Percentiles rank a stretch among this genome's conserved stretches.
Evolutionary conservation across 2,888 invertebrate species (phyloP).

Genomic region (Apamea crenata): DNA sequence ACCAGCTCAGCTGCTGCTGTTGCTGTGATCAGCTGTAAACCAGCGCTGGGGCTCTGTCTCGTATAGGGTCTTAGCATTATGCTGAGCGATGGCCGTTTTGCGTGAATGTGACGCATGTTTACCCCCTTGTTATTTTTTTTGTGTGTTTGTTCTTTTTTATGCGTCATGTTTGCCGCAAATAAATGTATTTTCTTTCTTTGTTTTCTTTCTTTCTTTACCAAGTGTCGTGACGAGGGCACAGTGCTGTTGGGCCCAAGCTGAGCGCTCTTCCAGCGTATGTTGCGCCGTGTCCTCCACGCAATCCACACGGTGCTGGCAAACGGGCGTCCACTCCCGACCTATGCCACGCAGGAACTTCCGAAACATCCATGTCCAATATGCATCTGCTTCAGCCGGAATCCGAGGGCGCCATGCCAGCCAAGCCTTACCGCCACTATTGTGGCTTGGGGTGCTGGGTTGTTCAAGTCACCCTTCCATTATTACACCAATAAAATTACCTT

Average conservation of each 20-base stretch:
- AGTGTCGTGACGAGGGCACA: background rate
- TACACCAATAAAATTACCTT: conserved; percentile 87
- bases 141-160: too few species aligned
- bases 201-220: too few species aligned
- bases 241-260: background rate
- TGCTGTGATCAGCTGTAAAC: too few species aligned
- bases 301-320: background rate
- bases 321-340: background rate
- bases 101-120: too few species aligned
- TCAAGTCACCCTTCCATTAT: background rate
- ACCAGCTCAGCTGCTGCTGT: too few species aligned
- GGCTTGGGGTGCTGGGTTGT: background rate
- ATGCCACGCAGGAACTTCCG: background rate
- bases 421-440: background rate
- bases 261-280: background rate
- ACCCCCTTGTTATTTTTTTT: too few species aligned
- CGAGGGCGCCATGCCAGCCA: background rate
- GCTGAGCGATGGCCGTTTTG: too few species aligned
- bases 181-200: too few species aligned
- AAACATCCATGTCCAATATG: background rate
- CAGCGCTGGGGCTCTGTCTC: too few species aligned
- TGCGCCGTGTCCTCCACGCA: background rate
- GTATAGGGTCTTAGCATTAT: too few species aligned
- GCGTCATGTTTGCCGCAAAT: too few species aligned
- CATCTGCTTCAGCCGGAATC: background rate